Evolutionary conservation across 2,888 invertebrate species (phyloP).

Genomic region (Eupithecia centaureata): DNA sequence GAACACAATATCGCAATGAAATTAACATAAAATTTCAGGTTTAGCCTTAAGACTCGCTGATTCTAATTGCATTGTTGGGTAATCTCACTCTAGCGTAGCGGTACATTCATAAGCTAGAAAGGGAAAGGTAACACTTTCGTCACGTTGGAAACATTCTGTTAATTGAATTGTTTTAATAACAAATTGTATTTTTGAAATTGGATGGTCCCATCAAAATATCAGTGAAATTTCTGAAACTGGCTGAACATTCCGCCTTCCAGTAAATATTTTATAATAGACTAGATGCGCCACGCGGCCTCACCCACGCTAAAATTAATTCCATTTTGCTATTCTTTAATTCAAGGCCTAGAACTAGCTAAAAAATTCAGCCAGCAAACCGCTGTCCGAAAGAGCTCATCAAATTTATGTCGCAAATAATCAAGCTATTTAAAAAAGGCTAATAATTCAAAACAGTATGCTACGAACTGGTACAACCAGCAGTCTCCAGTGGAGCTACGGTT

Average conservation of each 20-base stretch:
- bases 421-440: not conserved
- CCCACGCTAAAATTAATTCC: no score
- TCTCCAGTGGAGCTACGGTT: not conserved
- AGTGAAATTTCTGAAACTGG: not conserved
- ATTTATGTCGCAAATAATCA: no score
- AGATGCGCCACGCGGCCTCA: no score
- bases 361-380: no score
- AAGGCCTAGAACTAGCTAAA: no score
- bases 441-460: not conserved
- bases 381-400: no score
- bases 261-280: not conserved
- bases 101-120: constrained; percentile 54
- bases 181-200: constrained; percentile 35
- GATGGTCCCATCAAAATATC: not conserved
- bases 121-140: constrained; percentile 63
- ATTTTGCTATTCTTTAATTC: no score
- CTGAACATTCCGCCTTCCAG: not conserved
- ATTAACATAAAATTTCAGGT: constrained; percentile 83
- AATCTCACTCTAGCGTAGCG: constrained; percentile 63
- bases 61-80: constrained; percentile 68
- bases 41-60: constrained; percentile 75
- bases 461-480: not conserved
- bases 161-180: constrained; percentile 51
- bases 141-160: constrained; percentile 67
- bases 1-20: constrained; percentile 73